Conservation (phyloP, 92 coral and sea anemone genomes). For the Porites cylindrica region DNA sequence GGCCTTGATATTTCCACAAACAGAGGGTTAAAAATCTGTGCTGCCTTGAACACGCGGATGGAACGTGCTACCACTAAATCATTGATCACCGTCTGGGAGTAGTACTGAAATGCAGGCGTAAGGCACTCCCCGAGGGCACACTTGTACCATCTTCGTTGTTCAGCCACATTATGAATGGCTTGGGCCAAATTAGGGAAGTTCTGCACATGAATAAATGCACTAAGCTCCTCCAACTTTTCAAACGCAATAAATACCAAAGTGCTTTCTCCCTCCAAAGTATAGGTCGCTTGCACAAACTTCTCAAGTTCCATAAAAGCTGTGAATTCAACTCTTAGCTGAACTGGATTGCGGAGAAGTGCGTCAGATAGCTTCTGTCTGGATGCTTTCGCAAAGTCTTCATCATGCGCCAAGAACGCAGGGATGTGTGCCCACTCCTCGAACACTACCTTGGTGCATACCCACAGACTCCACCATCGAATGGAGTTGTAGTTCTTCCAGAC, state of each 20-base stretch:
- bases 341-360: neutral
- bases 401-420: neutral
- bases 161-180: too few relatives aligned
- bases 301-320: neutral
- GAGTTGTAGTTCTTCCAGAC: too few relatives aligned
- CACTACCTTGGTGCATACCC: conserved; percentile 25
- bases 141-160: too few relatives aligned
- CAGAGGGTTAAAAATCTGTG: neutral
- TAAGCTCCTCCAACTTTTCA: too few relatives aligned
- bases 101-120: too few relatives aligned
- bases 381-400: neutral
- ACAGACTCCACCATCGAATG: neutral
- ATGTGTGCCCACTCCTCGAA: conserved; percentile 7
- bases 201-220: too few relatives aligned
- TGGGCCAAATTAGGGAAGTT: too few relatives aligned
- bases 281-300: neutral
- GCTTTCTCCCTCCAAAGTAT: neutral
- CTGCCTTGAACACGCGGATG: neutral
- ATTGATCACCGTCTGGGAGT: too few relatives aligned
- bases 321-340: neutral
- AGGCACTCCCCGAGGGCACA: too few relatives aligned
- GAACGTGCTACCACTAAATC: neutral
- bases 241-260: neutral
- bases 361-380: neutral
- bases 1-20: neutral